These are phyloP conservation scores for Dynastes hyllus DNA, from an alignment of 2,888 invertebrate species.

Conservation along the genomic window DNA sequence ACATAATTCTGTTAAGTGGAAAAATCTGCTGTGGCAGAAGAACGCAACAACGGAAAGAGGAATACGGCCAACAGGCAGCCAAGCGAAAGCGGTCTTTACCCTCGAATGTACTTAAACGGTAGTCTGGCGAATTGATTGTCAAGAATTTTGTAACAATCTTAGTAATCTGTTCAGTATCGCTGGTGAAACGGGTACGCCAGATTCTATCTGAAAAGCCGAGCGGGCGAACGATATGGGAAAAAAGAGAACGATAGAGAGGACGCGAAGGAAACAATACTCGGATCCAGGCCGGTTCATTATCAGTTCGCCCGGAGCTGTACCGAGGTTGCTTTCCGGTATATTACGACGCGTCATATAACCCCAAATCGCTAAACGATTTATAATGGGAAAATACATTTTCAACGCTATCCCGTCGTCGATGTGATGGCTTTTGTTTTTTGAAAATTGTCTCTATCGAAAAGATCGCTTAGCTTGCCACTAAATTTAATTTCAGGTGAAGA, in stretches of 20 bases:
- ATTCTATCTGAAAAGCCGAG: conserved; percentile 21
- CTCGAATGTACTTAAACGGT: conserved; percentile 59
- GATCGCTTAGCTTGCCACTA: conserved; percentile 6
- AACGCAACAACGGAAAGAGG: conserved; percentile 40
- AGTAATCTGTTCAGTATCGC: conserved; percentile 52
- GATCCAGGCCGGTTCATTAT: conserved; percentile 59
- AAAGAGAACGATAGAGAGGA: conserved; percentile 42
- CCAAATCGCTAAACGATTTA: conserved; percentile 68
- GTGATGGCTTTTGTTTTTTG: conserved; percentile 55
- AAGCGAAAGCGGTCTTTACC: conserved; percentile 52
- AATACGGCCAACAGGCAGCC: not conserved
- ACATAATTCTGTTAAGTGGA: conserved; percentile 61
- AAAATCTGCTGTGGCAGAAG: conserved; percentile 58
- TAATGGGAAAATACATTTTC: conserved; percentile 68
- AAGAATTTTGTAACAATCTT: conserved; percentile 61
- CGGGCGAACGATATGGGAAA: conserved; percentile 18
- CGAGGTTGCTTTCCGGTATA: conserved; percentile 64
- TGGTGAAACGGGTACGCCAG: conserved; percentile 30
- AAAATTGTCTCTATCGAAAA: conserved; percentile 38
- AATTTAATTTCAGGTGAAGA: conserved; percentile 23
- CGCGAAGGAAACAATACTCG: conserved; percentile 54
- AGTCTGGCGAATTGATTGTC: conserved; percentile 61
- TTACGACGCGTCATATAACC: conserved; percentile 64
- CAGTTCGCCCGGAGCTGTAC: conserved; percentile 59
- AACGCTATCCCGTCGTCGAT: conserved; percentile 54